Conservation (phyloP, 2,888 invertebrate species). For the Pecten maximus region DNA sequence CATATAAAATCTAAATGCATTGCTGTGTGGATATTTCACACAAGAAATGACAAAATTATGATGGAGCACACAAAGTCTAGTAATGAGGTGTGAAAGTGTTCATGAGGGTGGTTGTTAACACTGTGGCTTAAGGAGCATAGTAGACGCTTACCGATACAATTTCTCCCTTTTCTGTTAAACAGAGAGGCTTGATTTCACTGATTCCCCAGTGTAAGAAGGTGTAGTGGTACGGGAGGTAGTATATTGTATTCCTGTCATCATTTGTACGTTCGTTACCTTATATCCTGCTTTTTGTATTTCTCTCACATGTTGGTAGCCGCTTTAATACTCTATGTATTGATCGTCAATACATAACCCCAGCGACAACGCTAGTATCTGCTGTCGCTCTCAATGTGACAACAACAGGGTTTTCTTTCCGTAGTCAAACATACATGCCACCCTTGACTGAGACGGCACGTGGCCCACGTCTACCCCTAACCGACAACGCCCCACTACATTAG, state of each 20-base stretch:
- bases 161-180: not conserved
- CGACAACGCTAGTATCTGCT: conserved; percentile 28
- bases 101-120: conserved; percentile 16
- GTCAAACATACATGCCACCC: conserved; percentile 33
- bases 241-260: conserved; percentile 32
- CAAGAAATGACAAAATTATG: not conserved
- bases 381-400: conserved; percentile 24
- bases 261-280: conserved; percentile 25
- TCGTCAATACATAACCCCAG: conserved; percentile 19
- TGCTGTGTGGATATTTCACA: not conserved
- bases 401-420: conserved; percentile 28
- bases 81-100: conserved; percentile 23
- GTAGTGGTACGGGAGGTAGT: not conserved
- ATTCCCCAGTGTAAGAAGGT: not conserved
- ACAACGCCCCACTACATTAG: conserved; percentile 21
- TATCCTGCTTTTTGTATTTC: conserved; percentile 35
- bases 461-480: conserved; percentile 7
- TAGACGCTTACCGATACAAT: not conserved
- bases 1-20: not conserved
- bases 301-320: conserved; percentile 4
- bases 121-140: not conserved
- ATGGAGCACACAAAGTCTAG: conserved; percentile 8
- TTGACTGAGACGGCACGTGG: conserved; percentile 14
- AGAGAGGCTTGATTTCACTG: conserved; percentile 25
- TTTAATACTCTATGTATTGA: conserved; percentile 18